phyloP scores from a whole-genome alignment of 2,113 vertebrate genomes.

The Hippocampus barbouri region DNA sequence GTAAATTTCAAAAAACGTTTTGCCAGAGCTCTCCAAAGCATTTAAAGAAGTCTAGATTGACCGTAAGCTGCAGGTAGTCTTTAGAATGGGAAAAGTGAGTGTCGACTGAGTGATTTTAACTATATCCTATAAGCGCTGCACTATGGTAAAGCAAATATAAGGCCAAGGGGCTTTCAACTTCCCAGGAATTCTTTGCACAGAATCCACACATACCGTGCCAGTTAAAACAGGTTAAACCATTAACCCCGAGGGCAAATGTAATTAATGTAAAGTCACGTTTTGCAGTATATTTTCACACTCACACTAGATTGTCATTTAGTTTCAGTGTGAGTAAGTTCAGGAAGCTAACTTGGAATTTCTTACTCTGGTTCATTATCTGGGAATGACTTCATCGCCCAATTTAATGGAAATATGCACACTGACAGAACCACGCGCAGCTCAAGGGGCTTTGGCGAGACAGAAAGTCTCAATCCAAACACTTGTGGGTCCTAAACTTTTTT shows the following conservation, averaged over 20 bases:
- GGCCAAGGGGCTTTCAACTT: not conserved
- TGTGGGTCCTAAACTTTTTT: no score
- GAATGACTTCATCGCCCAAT: not conserved
- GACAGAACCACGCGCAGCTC: not conserved
- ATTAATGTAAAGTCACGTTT: not conserved
- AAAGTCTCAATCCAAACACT: not conserved
- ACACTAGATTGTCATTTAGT: not conserved
- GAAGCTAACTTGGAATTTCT: not conserved
- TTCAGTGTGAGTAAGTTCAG: not conserved
- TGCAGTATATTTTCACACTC: not conserved
- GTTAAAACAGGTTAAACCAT: slow-evolving; percentile 43
- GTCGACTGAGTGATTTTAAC: not conserved
- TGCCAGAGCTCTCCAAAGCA: no score
- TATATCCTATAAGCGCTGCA: not conserved
- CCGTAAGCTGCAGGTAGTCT: no score
- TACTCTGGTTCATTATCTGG: not conserved
- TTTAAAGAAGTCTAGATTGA: no score
- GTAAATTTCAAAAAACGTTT: no score
- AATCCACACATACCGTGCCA: slow-evolving; percentile 25
- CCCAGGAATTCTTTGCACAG: not conserved
- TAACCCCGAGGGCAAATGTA: slow-evolving; percentile 20
- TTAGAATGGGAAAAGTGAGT: not conserved
- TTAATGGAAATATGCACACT: not conserved
- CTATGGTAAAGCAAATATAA: not conserved
- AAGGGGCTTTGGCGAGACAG: not conserved